Base-by-base conservation (phyloP, 2,888 invertebrate species). In the Griposia aprilina region DNA sequence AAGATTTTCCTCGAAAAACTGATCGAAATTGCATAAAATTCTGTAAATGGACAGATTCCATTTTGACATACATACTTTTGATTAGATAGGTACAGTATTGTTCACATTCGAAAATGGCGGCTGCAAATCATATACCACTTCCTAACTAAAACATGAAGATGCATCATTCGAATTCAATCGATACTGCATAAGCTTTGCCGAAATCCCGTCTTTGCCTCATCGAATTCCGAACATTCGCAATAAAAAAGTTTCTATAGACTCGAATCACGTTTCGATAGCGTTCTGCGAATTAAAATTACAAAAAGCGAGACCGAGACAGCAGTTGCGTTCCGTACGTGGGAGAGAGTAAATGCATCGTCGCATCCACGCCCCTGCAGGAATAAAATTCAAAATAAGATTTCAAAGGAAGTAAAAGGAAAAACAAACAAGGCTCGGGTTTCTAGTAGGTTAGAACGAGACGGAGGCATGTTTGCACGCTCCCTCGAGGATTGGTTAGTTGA, bases 301-400 rank as follows among this genome's bases (percentile, higher is more conserved):
- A 96, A 96, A 96, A 96, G 96, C 91, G 84, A 92, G 95, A 96
- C 91, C 79, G 94, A 93, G 96, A 96, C 90, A 91, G 90, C 88
- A 87, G 89, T 90, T 84, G 84, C 88, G 89, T 90, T 73, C 90
- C 87, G 90, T 90, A 91, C 89, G 95, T 93, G 93, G 90, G 94
- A 96, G 97, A 92, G 94, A 93, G 97, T 95, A 95, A 96, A 95
- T 97, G 97, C 97, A 97, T 97, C 97, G 97, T 93, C 94, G 95
- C 96, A 95, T 96, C 95, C 96, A 95, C 97, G 97, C 97, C 97
- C 97, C 96, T 95, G 94, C 93, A 93, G 93, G 95, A 96, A 96
- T 96, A 96, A 96, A 96, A 95, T 96, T 96, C 95, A 95, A 96
- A 97, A 96, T 96, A 96, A 96, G 96, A 96, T 96, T 96, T 96